phyloP scores from a whole-genome alignment of 2,113 vertebrate species.

The Pagrus major region DNA sequence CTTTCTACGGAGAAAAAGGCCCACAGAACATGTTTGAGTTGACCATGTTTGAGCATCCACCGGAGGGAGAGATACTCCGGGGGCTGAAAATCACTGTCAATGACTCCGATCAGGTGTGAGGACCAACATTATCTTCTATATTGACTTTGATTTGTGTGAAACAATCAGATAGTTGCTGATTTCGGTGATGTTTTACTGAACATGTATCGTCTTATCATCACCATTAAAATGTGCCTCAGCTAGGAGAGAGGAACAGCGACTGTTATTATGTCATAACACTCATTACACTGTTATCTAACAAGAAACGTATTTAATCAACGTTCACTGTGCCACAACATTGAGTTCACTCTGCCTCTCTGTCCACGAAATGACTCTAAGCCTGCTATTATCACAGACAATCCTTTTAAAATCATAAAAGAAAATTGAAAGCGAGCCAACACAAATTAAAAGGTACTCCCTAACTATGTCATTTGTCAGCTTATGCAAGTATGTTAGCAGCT shows the following conservation, averaged over 20 bases:
- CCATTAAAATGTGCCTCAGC: conserved; percentile 9
- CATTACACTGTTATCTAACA: conserved; percentile 53
- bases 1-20: conserved; percentile 93
- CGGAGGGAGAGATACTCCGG: conserved; percentile 93
- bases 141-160: not conserved
- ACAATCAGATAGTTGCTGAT: not conserved
- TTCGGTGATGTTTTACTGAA: not conserved
- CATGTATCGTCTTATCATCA: not conserved
- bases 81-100: conserved; percentile 95
- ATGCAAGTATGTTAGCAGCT: conserved; percentile 63
- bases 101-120: conserved; percentile 93
- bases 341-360: conserved; percentile 18
- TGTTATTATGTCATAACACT: conserved; percentile 35
- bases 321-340: not conserved
- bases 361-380: conserved; percentile 47
- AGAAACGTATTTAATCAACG: conserved; percentile 27
- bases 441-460: conserved; percentile 58
- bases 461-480: conserved; percentile 66
- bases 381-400: conserved; percentile 58
- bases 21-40: conserved; percentile 93
- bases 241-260: not conserved
- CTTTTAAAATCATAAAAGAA: conserved; percentile 44
- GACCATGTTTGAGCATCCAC: conserved; percentile 93
- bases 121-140: not conserved
- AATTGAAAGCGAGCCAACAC: conserved; percentile 35